These are phyloP conservation scores for Augochlora pura DNA, from an alignment of 1,140 invertebrate species.

Conservation along the genomic window DNA sequence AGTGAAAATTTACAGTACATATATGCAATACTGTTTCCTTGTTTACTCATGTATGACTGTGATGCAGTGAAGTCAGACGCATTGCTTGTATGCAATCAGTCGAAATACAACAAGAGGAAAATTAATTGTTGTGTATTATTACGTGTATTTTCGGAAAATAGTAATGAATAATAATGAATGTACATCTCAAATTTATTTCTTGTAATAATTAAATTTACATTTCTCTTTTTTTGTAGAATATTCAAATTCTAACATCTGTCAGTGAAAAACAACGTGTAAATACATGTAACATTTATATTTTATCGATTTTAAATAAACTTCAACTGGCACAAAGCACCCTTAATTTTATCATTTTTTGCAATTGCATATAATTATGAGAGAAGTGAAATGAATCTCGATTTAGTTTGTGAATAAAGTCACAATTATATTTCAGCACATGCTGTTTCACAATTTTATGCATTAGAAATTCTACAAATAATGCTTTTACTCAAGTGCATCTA, in stretches of 20 bases:
- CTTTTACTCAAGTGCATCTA: constrained; percentile 9
- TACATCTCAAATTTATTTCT: neutral
- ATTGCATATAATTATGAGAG: neutral
- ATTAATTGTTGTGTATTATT: neutral
- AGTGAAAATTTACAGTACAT: neutral
- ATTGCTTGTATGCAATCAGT: neutral
- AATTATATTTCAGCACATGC: neutral
- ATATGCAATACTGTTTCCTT: neutral
- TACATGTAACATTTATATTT: constrained; percentile 32
- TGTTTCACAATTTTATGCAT: constrained; percentile 1
- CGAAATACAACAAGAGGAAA: neutral
- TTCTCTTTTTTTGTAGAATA: neutral
- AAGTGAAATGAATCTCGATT: neutral
- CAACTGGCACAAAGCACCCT: constrained; percentile 1
- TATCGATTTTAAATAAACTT: neutral
- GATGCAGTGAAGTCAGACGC: constrained; percentile 8
- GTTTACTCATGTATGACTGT: neutral
- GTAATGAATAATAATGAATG: neutral
- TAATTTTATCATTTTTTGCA: constrained; percentile 6
- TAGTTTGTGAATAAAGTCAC: neutral
- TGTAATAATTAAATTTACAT: neutral
- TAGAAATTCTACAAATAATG: constrained; percentile 1
- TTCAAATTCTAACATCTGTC: neutral
- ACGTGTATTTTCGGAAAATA: neutral
- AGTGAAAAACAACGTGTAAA: constrained; percentile 39